These are phyloP conservation scores for Episyrphus balteatus DNA, from an alignment of 1,140 invertebrate species.

Conservation along the genomic window DNA sequence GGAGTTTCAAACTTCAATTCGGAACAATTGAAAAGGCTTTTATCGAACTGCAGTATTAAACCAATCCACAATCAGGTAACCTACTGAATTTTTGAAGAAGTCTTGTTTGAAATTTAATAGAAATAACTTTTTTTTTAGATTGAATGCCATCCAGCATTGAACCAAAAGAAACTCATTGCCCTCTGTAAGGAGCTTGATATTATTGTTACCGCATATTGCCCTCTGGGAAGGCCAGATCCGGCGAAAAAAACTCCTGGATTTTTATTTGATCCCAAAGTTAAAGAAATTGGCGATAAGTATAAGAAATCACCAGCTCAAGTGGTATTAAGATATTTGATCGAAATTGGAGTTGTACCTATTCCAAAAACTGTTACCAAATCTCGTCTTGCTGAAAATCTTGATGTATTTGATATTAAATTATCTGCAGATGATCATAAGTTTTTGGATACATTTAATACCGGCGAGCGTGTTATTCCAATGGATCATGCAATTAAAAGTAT, in stretches of 20 bases:
- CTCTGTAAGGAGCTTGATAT: slow-evolving; percentile 59
- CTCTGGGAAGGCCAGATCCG: slow-evolving; percentile 63
- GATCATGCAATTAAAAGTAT: slow-evolving; percentile 40
- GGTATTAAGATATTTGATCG: slow-evolving; percentile 45
- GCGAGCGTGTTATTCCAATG: slow-evolving; percentile 31
- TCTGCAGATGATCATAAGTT: slow-evolving; percentile 44
- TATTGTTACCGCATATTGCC: slow-evolving; percentile 64
- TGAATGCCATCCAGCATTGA: slow-evolving; percentile 65
- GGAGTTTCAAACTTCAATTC: slow-evolving; percentile 79
- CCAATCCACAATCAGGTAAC: slow-evolving; percentile 66
- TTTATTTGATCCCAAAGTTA: slow-evolving; percentile 51
- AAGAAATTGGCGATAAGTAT: slow-evolving; percentile 51
- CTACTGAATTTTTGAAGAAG: no score
- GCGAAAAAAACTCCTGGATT: slow-evolving; percentile 53
- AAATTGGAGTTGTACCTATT: slow-evolving; percentile 64
- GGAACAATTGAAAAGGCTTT: slow-evolving; percentile 55
- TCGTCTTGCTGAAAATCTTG: slow-evolving; percentile 62
- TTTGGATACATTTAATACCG: slow-evolving; percentile 46
- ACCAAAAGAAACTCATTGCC: slow-evolving; percentile 55
- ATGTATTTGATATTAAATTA: slow-evolving; percentile 70
- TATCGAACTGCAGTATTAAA: slow-evolving; percentile 53
- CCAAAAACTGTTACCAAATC: slow-evolving; percentile 70
- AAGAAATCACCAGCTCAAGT: slow-evolving; percentile 59
- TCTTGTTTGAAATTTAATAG: not conserved
- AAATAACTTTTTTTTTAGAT: slow-evolving; percentile 24